Evolutionary conservation across 2,888 invertebrate genomes (phyloP).

Genomic region (Chouioia cunea): DNA sequence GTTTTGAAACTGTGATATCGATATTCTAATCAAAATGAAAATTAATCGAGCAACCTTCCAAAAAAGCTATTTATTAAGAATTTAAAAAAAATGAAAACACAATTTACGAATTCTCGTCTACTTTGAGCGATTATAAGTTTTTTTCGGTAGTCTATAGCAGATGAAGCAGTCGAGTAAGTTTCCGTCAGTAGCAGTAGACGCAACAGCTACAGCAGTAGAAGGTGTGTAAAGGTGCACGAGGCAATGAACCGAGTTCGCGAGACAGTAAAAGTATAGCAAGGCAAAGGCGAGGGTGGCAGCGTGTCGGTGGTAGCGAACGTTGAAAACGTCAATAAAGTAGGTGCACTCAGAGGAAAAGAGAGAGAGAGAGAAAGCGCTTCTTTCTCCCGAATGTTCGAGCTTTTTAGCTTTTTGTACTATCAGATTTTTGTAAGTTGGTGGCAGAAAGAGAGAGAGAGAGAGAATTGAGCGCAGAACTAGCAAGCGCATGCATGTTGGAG

Average conservation of each 20-base stretch:
- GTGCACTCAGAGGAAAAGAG: conserved; percentile 25
- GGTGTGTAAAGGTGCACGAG: background rate
- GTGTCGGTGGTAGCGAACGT: background rate
- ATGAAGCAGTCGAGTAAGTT: too few species aligned
- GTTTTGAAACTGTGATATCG: too few species aligned
- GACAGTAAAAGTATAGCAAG: background rate
- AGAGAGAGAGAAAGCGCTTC: too few species aligned
- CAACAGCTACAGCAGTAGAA: too few species aligned
- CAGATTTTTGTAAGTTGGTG: conserved; percentile 39
- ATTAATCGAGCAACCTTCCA: too few species aligned
- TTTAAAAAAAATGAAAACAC: too few species aligned
- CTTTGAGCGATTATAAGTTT: conserved; percentile 1
- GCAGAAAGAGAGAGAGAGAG: conserved; percentile 1
- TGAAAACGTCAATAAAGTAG: conserved; percentile 33
- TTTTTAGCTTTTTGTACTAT: conserved; percentile 15
- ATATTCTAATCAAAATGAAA: too few species aligned
- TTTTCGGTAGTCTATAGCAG: background rate
- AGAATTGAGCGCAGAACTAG: conserved; percentile 12
- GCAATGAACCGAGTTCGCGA: conserved; percentile 3
- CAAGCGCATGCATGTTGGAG: background rate
- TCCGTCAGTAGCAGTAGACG: too few species aligned
- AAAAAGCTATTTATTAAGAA: too few species aligned
- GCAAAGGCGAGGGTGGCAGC: background rate
- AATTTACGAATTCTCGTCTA: too few species aligned
- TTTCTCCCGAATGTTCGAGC: conserved; percentile 15